Conservation (phyloP, 2,113 vertebrate species). For the Polypterus senegalus region DNA sequence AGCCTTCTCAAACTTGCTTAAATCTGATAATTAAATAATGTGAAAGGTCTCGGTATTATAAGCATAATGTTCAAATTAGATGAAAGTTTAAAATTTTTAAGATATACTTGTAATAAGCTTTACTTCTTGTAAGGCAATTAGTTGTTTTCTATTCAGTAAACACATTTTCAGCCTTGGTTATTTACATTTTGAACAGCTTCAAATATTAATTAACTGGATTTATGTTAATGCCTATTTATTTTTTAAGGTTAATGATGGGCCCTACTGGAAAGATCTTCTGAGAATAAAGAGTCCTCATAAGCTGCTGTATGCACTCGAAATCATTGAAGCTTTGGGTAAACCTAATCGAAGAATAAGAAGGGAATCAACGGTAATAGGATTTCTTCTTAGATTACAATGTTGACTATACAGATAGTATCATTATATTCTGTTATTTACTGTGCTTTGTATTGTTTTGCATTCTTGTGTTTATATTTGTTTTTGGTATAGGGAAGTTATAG, state of each 20-base stretch:
- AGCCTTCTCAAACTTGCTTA: too few relatives aligned
- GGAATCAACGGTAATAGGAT: slow-evolving; percentile 73
- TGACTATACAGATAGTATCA: not conserved
- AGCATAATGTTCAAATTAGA: too few relatives aligned
- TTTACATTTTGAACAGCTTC: too few relatives aligned
- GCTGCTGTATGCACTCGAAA: slow-evolving; percentile 89
- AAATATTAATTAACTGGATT: too few relatives aligned
- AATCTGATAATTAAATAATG: too few relatives aligned
- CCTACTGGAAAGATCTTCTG: slow-evolving; percentile 91
- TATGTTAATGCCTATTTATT: not conserved
- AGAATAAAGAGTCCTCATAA: slow-evolving; percentile 95
- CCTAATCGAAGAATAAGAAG: slow-evolving; percentile 89
- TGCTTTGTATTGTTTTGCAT: not conserved
- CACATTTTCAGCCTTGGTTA: too few relatives aligned
- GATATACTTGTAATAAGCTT: too few relatives aligned
- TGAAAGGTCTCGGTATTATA: too few relatives aligned
- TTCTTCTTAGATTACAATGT: not conserved
- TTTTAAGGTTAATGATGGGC: slow-evolving; percentile 68
- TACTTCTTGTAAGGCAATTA: too few relatives aligned
- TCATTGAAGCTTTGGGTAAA: slow-evolving; percentile 92
- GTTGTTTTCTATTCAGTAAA: too few relatives aligned
- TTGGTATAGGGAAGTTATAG: slow-evolving; percentile 84
- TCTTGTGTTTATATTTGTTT: slow-evolving; percentile 6
- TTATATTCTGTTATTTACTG: not conserved
- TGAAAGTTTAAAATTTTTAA: too few relatives aligned